Percentiles rank a stretch among this genome's conserved stretches.
phyloP scores from a whole-genome alignment of 1,140 invertebrate genomes.

The Diprion similis region DNA sequence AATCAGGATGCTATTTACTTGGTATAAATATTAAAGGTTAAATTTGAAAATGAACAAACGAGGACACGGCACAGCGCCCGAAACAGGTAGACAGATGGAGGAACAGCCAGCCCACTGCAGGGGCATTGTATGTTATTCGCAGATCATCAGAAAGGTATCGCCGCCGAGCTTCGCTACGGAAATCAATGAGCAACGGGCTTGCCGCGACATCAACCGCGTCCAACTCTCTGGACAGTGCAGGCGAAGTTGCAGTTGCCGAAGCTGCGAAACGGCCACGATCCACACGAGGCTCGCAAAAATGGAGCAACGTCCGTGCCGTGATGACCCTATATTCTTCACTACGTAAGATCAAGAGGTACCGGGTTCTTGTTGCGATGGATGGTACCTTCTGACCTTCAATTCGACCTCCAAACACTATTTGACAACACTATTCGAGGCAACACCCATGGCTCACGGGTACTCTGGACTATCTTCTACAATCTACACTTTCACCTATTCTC shows the following conservation, averaged over 20 bases:
- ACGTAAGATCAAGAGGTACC: slow-evolving; percentile 86
- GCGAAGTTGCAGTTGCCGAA: slow-evolving; percentile 40
- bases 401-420: slow-evolving; percentile 4
- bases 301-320: slow-evolving; percentile 83
- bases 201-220: slow-evolving; percentile 45
- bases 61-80: slow-evolving; percentile 21
- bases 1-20: no score
- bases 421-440: slow-evolving; percentile 9
- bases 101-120: slow-evolving; percentile 29
- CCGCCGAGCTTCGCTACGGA: slow-evolving; percentile 37
- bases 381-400: slow-evolving; percentile 33
- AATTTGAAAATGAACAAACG: no score
- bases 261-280: slow-evolving; percentile 45
- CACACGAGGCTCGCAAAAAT: slow-evolving; percentile 77
- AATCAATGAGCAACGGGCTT: slow-evolving; percentile 36
- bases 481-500: slow-evolving; percentile 10
- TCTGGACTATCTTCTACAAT: slow-evolving; percentile 16
- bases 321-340: slow-evolving; percentile 87
- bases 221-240: slow-evolving; percentile 51
- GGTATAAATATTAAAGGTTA: no score
- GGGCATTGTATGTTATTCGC: slow-evolving; percentile 42
- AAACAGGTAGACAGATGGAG: slow-evolving; percentile 28
- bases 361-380: slow-evolving; percentile 33
- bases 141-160: slow-evolving; percentile 46
- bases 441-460: slow-evolving; percentile 6